Percentiles rank a stretch among this genome's conserved stretches.
These are phyloP conservation scores for Phyllopteryx taeniolatus DNA, from an alignment of 2,113 vertebrate species.

Conservation along the genomic window DNA sequence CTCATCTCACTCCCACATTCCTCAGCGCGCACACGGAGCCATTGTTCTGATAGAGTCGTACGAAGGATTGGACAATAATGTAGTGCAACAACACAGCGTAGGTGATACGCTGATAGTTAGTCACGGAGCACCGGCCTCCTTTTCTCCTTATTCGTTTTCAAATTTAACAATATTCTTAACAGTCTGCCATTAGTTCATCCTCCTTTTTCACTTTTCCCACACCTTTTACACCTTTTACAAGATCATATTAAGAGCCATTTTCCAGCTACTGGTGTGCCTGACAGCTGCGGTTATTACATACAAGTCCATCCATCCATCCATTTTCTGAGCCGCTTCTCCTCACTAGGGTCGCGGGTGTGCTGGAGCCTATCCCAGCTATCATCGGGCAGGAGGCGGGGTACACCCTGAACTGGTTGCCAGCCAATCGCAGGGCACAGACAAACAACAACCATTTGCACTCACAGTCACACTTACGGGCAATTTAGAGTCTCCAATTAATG, in stretches of 20 bases:
- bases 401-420: no score
- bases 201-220: background rate
- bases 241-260: background rate
- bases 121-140: background rate
- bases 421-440: no score
- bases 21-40: background rate
- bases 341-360: no score
- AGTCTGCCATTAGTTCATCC: background rate
- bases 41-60: constrained; percentile 3
- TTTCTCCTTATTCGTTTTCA: background rate
- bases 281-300: background rate
- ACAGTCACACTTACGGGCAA: no score
- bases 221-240: background rate
- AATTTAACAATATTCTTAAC: background rate
- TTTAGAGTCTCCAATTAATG: no score
- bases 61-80: background rate
- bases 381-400: no score
- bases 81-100: background rate
- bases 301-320: no score
- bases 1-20: constrained; percentile 34
- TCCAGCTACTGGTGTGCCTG: background rate
- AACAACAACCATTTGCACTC: no score
- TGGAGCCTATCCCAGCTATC: no score
- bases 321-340: no score
- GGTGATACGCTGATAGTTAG: background rate